Base-by-base conservation (phyloP, 2,797 vertebrate genomes). In the Cyprinodon diabolis region DNA sequence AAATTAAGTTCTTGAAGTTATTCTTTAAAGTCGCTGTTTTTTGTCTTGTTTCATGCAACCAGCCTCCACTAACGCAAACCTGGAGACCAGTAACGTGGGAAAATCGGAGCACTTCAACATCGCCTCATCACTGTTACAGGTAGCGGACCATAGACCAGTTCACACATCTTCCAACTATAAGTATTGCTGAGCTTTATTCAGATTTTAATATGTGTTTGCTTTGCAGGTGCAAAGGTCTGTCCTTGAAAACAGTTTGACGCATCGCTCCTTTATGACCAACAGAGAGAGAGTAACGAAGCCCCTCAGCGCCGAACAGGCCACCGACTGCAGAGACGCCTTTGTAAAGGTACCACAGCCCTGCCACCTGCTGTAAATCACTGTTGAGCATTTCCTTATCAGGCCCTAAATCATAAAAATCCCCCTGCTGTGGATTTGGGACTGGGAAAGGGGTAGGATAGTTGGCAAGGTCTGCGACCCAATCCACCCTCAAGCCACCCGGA, bases 271-370 rank as follows among this genome's bases (percentile, higher is more conserved):
- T 69, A 89, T 94, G 84, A 93, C 97, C 81, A 96, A 94, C 40
- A 95, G 94, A 81, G 98, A 99, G 78, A 90, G 85, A 0, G 94
- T 99, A 77, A 95, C 93, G 67, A 97, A 95, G 79, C 95, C 96
- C 13, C 93, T 99, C 75, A 97, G 92, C 47, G 49, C 91, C 1
- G 63, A 86, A 13, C 96, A 98, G 92, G 97, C 98, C 4, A 83
- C 93, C 0, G 94, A 96, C 85, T 95, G 95, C 57, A 95, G 96
- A 82, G 97, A 99, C 8, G 97, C 97, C 69, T 95, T 99, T 54
- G 96, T 96, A 84, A 99, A 99, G 98, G 98, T 99, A 81, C 75
- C 1, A 12, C 75, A 45, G 9, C 37, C 1, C 6, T 54, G 23
- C 1, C 23, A 4, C 3, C 13, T 63, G 21, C 17, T 0, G 37